phyloP scores from a whole-genome alignment of 2,888 invertebrate species.

The Gnatocerus cornutus region DNA sequence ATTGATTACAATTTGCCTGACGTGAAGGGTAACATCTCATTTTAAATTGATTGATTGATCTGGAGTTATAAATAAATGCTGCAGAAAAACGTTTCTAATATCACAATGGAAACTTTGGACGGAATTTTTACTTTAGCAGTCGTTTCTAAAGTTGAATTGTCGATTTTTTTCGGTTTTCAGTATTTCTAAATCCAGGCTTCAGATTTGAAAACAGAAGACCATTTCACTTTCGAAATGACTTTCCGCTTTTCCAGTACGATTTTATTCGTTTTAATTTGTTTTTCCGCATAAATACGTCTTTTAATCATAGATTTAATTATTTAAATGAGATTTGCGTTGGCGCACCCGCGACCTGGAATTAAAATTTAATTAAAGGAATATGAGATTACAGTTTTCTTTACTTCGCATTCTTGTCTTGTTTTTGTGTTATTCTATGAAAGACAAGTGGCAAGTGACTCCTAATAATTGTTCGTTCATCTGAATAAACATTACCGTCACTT shows the following conservation, averaged over 20 bases:
- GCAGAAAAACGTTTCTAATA: too few species aligned
- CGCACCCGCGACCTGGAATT: neutral
- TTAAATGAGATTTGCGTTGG: neutral
- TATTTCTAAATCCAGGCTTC: too few species aligned
- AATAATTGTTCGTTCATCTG: constrained; percentile 30
- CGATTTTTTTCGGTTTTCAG: too few species aligned
- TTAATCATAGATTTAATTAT: neutral
- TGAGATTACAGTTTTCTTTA: neutral
- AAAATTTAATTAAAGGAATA: constrained; percentile 3
- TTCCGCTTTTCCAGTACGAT: too few species aligned
- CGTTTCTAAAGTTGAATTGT: too few species aligned
- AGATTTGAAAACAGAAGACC: too few species aligned
- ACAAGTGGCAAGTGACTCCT: constrained; percentile 21
- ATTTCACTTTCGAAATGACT: too few species aligned
- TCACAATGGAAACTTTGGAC: too few species aligned
- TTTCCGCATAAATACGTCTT: neutral
- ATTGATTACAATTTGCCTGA: neutral
- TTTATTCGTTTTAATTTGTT: neutral
- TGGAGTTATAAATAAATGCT: neutral
- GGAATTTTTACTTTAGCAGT: too few species aligned
- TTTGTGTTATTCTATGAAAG: constrained; percentile 18
- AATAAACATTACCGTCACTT: constrained; percentile 15
- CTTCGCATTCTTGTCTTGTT: neutral
- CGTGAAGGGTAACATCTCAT: neutral
- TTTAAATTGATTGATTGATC: neutral